These are phyloP conservation scores for Venusia cambrica DNA, from an alignment of 2,888 invertebrate genomes.

Conservation along the genomic window DNA sequence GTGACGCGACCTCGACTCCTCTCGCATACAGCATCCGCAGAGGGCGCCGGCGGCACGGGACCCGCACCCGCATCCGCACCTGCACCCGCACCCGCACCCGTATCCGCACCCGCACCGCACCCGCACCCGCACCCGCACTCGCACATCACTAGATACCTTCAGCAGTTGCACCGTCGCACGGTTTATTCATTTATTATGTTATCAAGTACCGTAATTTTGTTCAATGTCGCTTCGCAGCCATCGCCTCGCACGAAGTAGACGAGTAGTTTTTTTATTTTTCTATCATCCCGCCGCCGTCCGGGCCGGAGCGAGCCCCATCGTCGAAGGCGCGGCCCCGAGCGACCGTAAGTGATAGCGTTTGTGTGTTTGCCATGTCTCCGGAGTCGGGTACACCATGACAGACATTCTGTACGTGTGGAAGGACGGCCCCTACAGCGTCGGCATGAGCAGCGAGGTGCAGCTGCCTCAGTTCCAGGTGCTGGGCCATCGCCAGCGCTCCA, in stretches of 20 bases:
- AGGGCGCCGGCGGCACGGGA: too few relatives aligned
- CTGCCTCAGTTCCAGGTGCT: constrained; percentile 96
- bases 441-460: constrained; percentile 94
- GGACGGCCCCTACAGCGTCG: constrained; percentile 92
- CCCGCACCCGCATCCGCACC: constrained; percentile 29
- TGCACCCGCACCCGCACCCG: constrained; percentile 25
- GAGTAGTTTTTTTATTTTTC: constrained; percentile 31
- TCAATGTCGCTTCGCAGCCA: constrained; percentile 16
- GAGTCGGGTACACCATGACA: constrained; percentile 96
- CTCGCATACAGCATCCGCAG: constrained; percentile 27
- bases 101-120: constrained; percentile 6
- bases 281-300: constrained; percentile 32
- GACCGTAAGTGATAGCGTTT: constrained; percentile 60
- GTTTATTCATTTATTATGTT: neutral
- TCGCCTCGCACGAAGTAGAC: constrained; percentile 25
- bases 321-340: constrained; percentile 28
- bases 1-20: constrained; percentile 22
- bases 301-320: constrained; percentile 25
- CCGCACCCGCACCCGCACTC: constrained; percentile 12
- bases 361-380: constrained; percentile 68
- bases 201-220: neutral
- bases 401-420: constrained; percentile 95
- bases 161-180: constrained; percentile 1
- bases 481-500: constrained; percentile 94
- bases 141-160: neutral